Evolutionary conservation across 2,888 invertebrate species (phyloP), one percentile per base, ranked within the genome.

Genomic region (Erannis defoliaria): DNA sequence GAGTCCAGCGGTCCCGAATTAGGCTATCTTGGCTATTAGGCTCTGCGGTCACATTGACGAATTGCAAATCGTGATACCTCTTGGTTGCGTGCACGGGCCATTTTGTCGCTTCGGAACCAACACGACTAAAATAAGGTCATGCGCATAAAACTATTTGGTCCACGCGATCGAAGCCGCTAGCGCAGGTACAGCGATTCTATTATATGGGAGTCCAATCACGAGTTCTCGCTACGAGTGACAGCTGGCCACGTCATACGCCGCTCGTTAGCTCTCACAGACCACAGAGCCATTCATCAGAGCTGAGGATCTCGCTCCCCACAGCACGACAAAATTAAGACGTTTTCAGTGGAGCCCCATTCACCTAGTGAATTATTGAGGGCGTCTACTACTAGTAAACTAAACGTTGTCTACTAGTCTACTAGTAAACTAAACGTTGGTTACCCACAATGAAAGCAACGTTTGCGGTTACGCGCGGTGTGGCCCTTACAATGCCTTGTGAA

Each of bases 301-400:
- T n/a, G n/a, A 55, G 33, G 58, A 70, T 71, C 74, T 77, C 68
- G 70, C 74, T 74, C 72, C 71, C 80, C 78, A 76, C 79, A 76
- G 78, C 73, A 71, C 72, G 75, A 79, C 72, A 71, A 75, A 79
- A 85, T 84, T 82, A 82, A 85, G 82, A 82, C 76, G 75, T 83
- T 84, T 83, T 80, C 81, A 81, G 75, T 75, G 68, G 70, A 64
- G 66, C 64, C 70, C 72, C 73, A 84, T 88, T 88, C 86, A 86
- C 57, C 62, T 58, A 66, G 62, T 84, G 81, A 87, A 75, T 80
- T 84, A 86, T 84, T 70, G 82, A 76, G 76, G 85, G 84, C 84
- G 80, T 84, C 73, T 77, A n/a, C n/a, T n/a, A n/a, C n/a, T n/a
- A n/a, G n/a, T n/a, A n/a, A n/a, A n/a, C n/a, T n/a, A n/a, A n/a